These are phyloP conservation scores for Zosterops borbonicus DNA, from an alignment of 2,113 vertebrate genomes.

Conservation along the genomic window DNA sequence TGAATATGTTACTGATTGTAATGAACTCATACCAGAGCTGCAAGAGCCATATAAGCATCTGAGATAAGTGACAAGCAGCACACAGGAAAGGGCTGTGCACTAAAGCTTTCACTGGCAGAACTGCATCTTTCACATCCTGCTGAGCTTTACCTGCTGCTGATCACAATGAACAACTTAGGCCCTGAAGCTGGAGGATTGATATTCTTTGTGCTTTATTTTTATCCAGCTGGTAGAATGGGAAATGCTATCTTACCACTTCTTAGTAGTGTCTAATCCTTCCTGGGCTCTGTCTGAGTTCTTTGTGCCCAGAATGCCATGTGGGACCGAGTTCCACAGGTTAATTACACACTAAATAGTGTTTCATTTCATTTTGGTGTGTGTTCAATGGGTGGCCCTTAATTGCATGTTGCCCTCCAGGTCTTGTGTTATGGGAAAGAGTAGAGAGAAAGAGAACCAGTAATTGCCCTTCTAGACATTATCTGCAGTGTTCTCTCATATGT, in stretches of 20 bases:
- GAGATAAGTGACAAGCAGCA: slow-evolving; percentile 37
- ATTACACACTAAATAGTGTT: slow-evolving; percentile 33
- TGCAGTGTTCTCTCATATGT: neutral
- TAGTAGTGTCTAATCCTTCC: slow-evolving; percentile 22
- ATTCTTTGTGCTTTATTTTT: slow-evolving; percentile 59
- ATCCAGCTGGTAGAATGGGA: slow-evolving; percentile 1
- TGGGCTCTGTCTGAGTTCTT: slow-evolving; percentile 11
- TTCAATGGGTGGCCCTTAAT: slow-evolving; percentile 53
- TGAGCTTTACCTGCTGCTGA: slow-evolving; percentile 57
- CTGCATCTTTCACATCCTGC: slow-evolving; percentile 54
- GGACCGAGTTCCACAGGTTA: slow-evolving; percentile 56
- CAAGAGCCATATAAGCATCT: neutral
- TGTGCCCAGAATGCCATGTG: slow-evolving; percentile 32
- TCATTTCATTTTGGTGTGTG: slow-evolving; percentile 44
- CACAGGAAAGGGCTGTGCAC: neutral
- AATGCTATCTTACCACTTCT: slow-evolving; percentile 33
- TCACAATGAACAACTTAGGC: slow-evolving; percentile 54
- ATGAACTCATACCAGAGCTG: slow-evolving; percentile 24
- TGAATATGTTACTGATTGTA: slow-evolving; percentile 63
- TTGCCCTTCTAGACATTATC: slow-evolving; percentile 41
- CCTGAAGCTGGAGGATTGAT: slow-evolving; percentile 41
- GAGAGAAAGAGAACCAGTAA: slow-evolving; percentile 33
- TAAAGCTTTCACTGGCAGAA: slow-evolving; percentile 49
- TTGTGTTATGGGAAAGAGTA: slow-evolving; percentile 11
- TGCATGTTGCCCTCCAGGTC: slow-evolving; percentile 40